Percentiles rank a stretch among this genome's conserved stretches.
Conservation (phyloP, 2,113 vertebrate genomes). For the Hippolais icterina region DNA sequence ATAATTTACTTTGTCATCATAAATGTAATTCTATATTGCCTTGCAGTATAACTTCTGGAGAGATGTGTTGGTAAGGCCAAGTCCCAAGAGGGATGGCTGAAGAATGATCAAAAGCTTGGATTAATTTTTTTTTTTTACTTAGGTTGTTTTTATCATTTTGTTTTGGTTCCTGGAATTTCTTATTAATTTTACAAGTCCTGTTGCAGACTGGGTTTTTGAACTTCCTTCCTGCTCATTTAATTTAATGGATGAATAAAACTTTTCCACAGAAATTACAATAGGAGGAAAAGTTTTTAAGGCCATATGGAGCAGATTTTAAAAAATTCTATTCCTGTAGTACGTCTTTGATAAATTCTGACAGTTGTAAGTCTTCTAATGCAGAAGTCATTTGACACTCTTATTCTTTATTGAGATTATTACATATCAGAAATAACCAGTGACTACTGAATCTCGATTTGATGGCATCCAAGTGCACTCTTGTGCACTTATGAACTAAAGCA, state of each 20-base stretch:
- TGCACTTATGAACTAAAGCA: background rate
- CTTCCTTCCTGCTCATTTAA: constrained; percentile 5
- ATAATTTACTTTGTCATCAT: constrained; percentile 64
- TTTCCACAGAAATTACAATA: background rate
- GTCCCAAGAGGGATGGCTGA: background rate
- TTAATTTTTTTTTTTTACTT: background rate
- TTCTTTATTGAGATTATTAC: background rate
- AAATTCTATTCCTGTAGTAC: background rate
- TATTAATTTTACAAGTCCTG: constrained; percentile 14
- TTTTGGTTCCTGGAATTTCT: background rate
- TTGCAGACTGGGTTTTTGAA: background rate
- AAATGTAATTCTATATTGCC: constrained; percentile 15
- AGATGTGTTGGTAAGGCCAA: constrained; percentile 7
- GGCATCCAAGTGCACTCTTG: background rate
- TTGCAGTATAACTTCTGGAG: constrained; percentile 17
- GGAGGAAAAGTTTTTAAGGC: background rate
- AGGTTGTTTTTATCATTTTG: background rate
- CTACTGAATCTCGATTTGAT: background rate
- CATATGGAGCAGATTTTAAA: background rate
- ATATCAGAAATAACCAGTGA: background rate
- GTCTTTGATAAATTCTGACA: background rate
- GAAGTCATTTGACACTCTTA: background rate
- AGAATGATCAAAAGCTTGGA: constrained; percentile 58
- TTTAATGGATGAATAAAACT: background rate
- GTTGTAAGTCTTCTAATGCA: background rate